These are phyloP conservation scores for Neoitamus cyanurus DNA, from an alignment of 2,888 invertebrate genomes.

Conservation along the genomic window DNA sequence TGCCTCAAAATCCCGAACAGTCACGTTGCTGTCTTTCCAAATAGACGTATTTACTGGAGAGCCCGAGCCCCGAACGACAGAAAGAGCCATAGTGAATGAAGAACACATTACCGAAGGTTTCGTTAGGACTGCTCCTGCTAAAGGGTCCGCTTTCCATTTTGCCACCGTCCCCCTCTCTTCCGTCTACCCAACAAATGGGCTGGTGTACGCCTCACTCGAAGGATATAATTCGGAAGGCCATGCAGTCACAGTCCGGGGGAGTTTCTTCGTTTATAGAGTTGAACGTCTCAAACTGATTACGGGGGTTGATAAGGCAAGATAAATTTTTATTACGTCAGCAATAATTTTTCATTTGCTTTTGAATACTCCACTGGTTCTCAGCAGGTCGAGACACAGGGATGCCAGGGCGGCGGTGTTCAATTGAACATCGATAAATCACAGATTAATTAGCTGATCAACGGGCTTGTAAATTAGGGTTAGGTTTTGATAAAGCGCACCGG, in stretches of 20 bases:
- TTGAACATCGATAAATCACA: slow-evolving; percentile 43
- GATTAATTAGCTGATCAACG: slow-evolving; percentile 46
- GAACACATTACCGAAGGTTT: slow-evolving; percentile 35
- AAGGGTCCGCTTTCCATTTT: background rate
- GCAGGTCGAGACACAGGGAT: slow-evolving; percentile 1
- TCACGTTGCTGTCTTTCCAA: slow-evolving; percentile 37
- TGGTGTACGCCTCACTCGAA: background rate
- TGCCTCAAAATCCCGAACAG: slow-evolving; percentile 23
- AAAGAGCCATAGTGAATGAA: slow-evolving; percentile 34
- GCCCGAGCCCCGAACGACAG: background rate
- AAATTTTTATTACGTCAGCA: slow-evolving; percentile 48
- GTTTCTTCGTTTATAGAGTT: slow-evolving; percentile 38
- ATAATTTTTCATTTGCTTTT: slow-evolving; percentile 47
- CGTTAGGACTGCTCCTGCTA: background rate
- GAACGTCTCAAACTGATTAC: slow-evolving; percentile 45
- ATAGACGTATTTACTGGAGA: slow-evolving; percentile 11
- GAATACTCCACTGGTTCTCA: slow-evolving; percentile 10
- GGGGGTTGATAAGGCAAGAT: slow-evolving; percentile 45
- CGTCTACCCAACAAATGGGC: background rate
- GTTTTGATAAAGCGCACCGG: slow-evolving; percentile 18
- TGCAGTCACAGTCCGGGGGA: slow-evolving; percentile 23
- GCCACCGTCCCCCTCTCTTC: background rate
- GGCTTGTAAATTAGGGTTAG: slow-evolving; percentile 44
- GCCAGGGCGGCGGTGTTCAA: slow-evolving; percentile 1
- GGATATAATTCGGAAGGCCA: slow-evolving; percentile 32